Evolutionary conservation across 2,113 vertebrate species (phyloP).

Genomic region (Poeciliopsis occidentalis): DNA sequence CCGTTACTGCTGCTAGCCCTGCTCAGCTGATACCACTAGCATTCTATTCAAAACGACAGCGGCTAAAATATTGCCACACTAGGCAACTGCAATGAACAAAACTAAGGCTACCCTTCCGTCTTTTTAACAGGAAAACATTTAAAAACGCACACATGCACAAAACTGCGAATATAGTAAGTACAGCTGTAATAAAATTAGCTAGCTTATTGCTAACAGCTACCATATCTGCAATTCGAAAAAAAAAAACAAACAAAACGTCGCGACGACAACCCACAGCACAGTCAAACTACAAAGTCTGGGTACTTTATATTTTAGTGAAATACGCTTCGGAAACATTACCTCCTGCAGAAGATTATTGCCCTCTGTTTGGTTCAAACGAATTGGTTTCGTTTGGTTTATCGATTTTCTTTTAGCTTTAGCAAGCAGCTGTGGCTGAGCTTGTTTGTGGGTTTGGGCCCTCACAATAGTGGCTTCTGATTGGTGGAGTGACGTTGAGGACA

Average conservation of each 20-base stretch:
- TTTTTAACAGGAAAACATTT: not conserved
- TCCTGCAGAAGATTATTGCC: constrained; percentile 56
- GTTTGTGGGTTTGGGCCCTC: constrained; percentile 49
- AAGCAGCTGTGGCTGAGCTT: constrained; percentile 33
- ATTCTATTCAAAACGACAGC: constrained; percentile 22
- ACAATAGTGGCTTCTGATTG: constrained; percentile 51
- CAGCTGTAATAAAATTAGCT: constrained; percentile 24
- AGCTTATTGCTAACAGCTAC: constrained; percentile 49
- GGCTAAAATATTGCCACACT: not conserved
- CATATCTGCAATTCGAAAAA: constrained; percentile 64
- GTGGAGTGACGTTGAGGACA: not conserved
- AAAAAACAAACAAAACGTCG: constrained; percentile 69
- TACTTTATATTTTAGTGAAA: no score
- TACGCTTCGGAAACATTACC: constrained; percentile 54
- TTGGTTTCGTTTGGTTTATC: constrained; percentile 62
- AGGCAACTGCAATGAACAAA: not conserved
- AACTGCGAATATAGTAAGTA: not conserved
- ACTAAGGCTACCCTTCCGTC: not conserved
- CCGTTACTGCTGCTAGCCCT: constrained; percentile 20
- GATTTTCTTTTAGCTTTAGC: constrained; percentile 71
- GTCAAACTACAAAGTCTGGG: not conserved
- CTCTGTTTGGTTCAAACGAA: constrained; percentile 31
- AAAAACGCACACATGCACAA: not conserved
- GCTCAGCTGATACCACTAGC: constrained; percentile 41
- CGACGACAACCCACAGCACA: constrained; percentile 41